Conservation (phyloP, 2,888 invertebrate genomes). For the Heliconius aoede region DNA sequence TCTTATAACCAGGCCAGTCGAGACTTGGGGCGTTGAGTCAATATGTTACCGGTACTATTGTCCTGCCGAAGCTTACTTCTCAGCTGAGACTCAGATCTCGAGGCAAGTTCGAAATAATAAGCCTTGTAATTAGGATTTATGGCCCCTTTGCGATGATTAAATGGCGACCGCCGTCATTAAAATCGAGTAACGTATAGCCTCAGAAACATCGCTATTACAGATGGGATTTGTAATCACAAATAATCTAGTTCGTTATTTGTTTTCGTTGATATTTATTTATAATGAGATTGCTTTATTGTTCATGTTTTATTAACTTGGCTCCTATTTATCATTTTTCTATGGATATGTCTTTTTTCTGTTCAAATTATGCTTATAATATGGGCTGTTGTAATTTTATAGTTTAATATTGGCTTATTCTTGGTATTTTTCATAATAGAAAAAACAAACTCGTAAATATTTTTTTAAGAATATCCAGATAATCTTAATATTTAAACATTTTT, state of each 20-base stretch:
- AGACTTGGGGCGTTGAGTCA: slow-evolving; percentile 48
- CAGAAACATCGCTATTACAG: slow-evolving; percentile 58
- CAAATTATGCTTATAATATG: background rate
- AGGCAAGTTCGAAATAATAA: slow-evolving; percentile 76
- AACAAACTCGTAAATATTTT: background rate
- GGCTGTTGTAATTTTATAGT: background rate
- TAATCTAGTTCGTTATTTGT: slow-evolving; percentile 48
- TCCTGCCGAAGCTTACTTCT: slow-evolving; percentile 58
- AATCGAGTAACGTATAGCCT: slow-evolving; percentile 61
- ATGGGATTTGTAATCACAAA: slow-evolving; percentile 59
- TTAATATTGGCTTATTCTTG: background rate
- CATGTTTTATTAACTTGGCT: slow-evolving; percentile 16
- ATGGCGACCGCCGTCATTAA: slow-evolving; percentile 65
- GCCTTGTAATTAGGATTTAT: slow-evolving; percentile 79
- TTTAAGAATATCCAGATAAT: background rate
- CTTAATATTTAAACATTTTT: background rate
- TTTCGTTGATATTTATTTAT: slow-evolving; percentile 28
- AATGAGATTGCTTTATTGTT: slow-evolving; percentile 21
- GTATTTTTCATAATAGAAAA: background rate
- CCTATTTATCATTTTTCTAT: background rate
- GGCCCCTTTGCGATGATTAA: slow-evolving; percentile 75
- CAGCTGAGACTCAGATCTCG: slow-evolving; percentile 57
- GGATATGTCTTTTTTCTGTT: background rate
- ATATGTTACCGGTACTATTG: slow-evolving; percentile 66
- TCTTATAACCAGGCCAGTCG: slow-evolving; percentile 35